Evolutionary conservation across 1,140 invertebrate genomes (phyloP), one percentile per base, ranked within the genome.

Genomic region (Hyphantria cunea): DNA sequence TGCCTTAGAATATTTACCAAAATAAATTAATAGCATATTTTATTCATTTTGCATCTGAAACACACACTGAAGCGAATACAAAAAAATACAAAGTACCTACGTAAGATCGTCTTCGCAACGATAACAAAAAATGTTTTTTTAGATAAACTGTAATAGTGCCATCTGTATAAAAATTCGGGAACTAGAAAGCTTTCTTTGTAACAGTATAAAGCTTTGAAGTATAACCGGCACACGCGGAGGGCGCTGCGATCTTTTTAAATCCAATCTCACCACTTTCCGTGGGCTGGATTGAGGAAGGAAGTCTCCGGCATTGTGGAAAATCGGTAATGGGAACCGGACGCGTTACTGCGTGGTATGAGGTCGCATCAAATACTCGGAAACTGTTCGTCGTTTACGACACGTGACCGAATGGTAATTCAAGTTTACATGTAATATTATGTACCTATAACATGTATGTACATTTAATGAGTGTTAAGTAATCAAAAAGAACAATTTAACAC

Each of bases 101-200:
- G 5, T 5, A 25, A 25, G 5, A 25, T 25, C 17, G 17, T 5
- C 17, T 25, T 25, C 17, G 17, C 17, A 25, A 3, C 17, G 17
- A 25, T 25, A 3, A 3, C 5, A 25, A 25, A 25, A 25, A 25
- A 5, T 25, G 5, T n/a, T 25, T 25, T 25, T 25, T 25, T 25
- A 50, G 50, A 51, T n/a, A 60, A 51, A 48, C 67, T 66, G 51
- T 14, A 70, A 74, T 15, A 81, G 42, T 67, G 84, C 80, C 82
- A 80, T 78, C 84, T 86, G 59, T 58, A 17, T 0, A 11, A 66
- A 45, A 45, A 52, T 41, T 17, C 8, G 31, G 33, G 62, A 82
- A 86, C 80, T 78, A 63, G 50, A 37, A 60, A 72, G 70, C 68
- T 78, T 72, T 59, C 48, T 62, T 59, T 45, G 34, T 65, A 72